These are phyloP conservation scores for Eospalax fontanierii DNA, from an alignment of 2,797 vertebrate species.

Conservation along the genomic window DNA sequence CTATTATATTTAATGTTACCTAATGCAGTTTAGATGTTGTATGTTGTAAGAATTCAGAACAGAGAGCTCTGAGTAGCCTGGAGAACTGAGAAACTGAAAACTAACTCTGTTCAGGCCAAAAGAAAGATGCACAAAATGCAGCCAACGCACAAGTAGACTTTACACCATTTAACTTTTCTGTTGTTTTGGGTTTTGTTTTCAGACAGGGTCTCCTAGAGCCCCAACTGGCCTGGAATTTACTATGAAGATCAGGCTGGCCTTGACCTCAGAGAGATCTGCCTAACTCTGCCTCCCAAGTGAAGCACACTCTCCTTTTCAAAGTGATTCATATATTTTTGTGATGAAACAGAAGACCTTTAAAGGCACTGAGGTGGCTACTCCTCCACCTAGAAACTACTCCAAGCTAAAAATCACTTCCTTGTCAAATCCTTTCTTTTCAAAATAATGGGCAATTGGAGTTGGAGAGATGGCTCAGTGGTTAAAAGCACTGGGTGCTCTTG, in stretches of 20 bases:
- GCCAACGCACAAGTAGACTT: not conserved
- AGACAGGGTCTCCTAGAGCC: not conserved
- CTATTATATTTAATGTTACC: slow-evolving; percentile 13
- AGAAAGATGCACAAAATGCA: slow-evolving; percentile 23
- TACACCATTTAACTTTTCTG: not conserved
- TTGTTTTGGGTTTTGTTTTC: not conserved
- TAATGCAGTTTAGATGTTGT: slow-evolving; percentile 20
- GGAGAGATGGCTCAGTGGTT: no score
- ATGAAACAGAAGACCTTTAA: slow-evolving; percentile 58
- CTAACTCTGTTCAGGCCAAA: slow-evolving; percentile 22
- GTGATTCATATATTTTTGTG: not conserved
- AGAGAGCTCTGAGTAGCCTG: slow-evolving; percentile 14
- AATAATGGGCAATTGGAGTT: slow-evolving; percentile 10
- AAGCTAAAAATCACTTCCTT: slow-evolving; percentile 37
- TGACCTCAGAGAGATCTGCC: not conserved
- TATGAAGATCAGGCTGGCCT: not conserved
- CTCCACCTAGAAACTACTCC: not conserved
- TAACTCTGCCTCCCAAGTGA: not conserved
- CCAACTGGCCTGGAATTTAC: not conserved
- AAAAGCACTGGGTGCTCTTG: no score
- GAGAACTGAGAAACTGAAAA: slow-evolving; percentile 55
- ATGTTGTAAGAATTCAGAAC: slow-evolving; percentile 15
- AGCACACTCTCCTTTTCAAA: slow-evolving; percentile 21
- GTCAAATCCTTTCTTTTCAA: slow-evolving; percentile 61
- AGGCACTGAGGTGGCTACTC: not conserved